A percentile compares a stretch with the other conserved stretches of the same genome.
phyloP scores from a whole-genome alignment of 2,113 vertebrate genomes.

The Platycercus adscitus region DNA sequence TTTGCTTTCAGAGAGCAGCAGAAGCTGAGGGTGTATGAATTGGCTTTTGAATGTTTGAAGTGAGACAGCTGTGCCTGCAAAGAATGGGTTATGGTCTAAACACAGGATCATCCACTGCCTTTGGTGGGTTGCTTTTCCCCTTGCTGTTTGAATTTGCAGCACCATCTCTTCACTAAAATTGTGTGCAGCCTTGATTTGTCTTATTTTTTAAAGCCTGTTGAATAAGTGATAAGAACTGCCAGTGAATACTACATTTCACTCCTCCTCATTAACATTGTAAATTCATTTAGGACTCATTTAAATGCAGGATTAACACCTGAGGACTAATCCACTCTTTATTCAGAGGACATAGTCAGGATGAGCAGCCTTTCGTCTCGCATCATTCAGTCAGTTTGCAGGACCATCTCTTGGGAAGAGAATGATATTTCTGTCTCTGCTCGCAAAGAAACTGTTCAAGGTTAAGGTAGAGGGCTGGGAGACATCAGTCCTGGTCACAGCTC shows the following conservation, averaged over 20 bases:
- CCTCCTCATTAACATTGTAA: slow-evolving; percentile 14
- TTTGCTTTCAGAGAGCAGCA: not conserved
- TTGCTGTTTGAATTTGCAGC: not conserved
- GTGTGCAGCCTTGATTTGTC: not conserved
- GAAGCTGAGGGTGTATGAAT: not conserved
- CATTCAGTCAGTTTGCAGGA: not conserved
- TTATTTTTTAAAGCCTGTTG: slow-evolving; percentile 10
- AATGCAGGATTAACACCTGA: slow-evolving; percentile 39
- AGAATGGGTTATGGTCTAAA: not conserved
- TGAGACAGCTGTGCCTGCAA: not conserved
- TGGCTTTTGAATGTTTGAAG: not conserved
- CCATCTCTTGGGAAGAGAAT: not conserved
- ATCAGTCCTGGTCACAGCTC: not conserved
- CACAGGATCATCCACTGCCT: not conserved
- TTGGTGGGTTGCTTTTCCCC: not conserved
- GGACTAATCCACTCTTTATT: slow-evolving; percentile 15
- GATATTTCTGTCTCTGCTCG: not conserved
- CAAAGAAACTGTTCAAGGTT: not conserved
- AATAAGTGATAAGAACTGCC: not conserved
- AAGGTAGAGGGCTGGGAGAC: not conserved
- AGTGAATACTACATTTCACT: not conserved
- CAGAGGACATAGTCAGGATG: not conserved
- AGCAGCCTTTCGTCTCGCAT: not conserved
- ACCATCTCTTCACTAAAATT: not conserved
- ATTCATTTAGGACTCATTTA: slow-evolving; percentile 51